Evolutionary conservation across 2,888 invertebrate genomes (phyloP).

Genomic region (Gonocerus acuteangulatus): DNA sequence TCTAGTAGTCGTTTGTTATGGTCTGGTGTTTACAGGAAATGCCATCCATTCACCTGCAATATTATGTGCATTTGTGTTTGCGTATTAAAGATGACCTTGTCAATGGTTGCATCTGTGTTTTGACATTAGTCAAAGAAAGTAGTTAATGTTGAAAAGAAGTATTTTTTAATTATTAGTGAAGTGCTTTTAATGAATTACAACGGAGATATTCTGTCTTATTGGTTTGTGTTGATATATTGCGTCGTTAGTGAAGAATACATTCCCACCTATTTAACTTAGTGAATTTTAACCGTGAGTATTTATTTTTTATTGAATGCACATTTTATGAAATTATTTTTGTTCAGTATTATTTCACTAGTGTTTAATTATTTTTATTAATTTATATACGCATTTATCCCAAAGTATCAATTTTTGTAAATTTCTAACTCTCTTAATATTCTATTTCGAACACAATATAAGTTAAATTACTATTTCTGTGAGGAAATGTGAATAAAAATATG

Average conservation of each 20-base stretch:
- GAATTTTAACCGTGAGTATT: neutral
- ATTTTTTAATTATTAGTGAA: constrained; percentile 10
- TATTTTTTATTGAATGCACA: neutral
- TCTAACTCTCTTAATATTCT: no score
- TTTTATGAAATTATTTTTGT: neutral
- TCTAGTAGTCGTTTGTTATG: neutral
- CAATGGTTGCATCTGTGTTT: constrained; percentile 40
- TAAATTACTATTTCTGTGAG: no score
- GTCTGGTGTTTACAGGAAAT: constrained; percentile 36
- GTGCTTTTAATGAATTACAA: constrained; percentile 8
- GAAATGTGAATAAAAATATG: no score
- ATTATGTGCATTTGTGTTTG: constrained; percentile 43
- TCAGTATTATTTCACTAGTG: no score
- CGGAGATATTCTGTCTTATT: neutral
- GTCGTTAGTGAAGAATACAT: constrained; percentile 12
- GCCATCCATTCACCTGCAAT: constrained; percentile 43
- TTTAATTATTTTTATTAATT: no score
- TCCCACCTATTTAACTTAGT: no score
- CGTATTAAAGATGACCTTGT: constrained; percentile 47
- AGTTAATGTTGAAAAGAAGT: constrained; percentile 1
- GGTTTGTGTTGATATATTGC: constrained; percentile 14
- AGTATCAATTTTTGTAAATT: no score
- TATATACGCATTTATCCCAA: no score
- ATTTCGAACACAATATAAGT: no score
- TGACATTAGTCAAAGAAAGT: constrained; percentile 19